A percentile compares a stretch with the other conserved stretches of the same genome.
phyloP scores from a whole-genome alignment of 2,113 vertebrate genomes.

The Gymnobelideus leadbeateri region DNA sequence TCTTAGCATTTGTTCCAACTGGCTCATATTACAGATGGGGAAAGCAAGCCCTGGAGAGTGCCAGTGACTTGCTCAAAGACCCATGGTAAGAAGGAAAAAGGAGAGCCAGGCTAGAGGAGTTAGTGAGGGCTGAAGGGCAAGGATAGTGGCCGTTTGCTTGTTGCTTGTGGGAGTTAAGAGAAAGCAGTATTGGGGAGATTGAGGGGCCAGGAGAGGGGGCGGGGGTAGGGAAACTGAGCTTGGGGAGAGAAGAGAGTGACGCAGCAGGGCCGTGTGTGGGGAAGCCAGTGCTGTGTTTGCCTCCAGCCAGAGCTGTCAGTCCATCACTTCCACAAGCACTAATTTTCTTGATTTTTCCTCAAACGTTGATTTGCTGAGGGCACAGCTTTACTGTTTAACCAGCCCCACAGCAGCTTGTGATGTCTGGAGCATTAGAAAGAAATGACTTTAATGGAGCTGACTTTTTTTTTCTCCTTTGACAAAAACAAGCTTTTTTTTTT shows the following conservation, averaged over 20 bases:
- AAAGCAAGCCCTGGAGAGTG: background rate
- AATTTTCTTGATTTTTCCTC: slow-evolving; percentile 62
- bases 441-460: background rate
- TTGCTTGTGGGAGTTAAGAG: background rate
- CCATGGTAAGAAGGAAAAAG: background rate
- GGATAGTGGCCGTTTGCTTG: background rate
- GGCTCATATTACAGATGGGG: background rate
- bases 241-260: background rate
- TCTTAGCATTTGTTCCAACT: background rate
- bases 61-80: background rate
- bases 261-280: background rate
- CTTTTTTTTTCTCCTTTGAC: slow-evolving; percentile 4
- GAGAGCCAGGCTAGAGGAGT: background rate
- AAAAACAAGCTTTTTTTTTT: slow-evolving; percentile 19
- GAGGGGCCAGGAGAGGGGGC: background rate
- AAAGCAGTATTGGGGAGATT: background rate
- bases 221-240: rapidly evolving
- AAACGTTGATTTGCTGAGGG: slow-evolving; percentile 16
- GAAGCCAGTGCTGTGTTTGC: background rate
- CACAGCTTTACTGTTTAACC: slow-evolving; percentile 6
- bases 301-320: background rate
- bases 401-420: slow-evolving; percentile 1
- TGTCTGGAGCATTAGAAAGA: slow-evolving; percentile 35
- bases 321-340: slow-evolving; percentile 1
- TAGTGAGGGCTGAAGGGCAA: background rate